Base-by-base conservation (phyloP, 2,888 invertebrate species). In the Drosophila suboccidentalis region DNA sequence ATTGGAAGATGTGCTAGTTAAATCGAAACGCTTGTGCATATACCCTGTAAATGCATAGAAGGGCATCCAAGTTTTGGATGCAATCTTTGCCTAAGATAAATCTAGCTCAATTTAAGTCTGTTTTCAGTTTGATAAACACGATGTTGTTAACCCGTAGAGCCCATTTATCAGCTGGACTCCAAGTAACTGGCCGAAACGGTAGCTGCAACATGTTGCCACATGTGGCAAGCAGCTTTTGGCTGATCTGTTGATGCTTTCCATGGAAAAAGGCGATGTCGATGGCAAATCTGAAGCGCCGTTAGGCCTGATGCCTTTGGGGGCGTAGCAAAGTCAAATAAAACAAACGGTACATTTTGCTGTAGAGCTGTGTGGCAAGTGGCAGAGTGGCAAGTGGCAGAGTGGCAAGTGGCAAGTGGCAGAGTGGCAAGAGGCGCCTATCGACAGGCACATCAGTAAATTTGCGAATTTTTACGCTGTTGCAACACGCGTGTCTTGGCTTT, bases 381-480 rank as follows among this genome's bases (percentile, higher is more conserved):
- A 55, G 39, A 43, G 75, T 17, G 73, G 72, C 67, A 57, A 43
- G 75, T 17, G 73, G 72, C 67, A 57, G 39, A 38, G 75, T 17
- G 51, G 58, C 55, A 51, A 59, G 57, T 39, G 72, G 72, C 67
- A 2, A 71, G 39, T 69, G 59, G 71, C 39, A 57, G 39, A 43
- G 75, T 17, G 55, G 61, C 55, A 51, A 59, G 57, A 46, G 73
- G 73, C 67, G 67, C 67, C 73, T 87, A 85, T 85, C 84, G 77
- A 77, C 84, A 62, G 68, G 36, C 65, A 71, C 65, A 89, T 89
- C 85, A 80, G 77, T 46, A 84, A 89, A 89, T 89, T 89, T 89
- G 89, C 82, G 82, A 79, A 89, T 75, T 89, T 87, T 89, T 79
- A 89, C 89, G 87, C 85, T 80, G 78, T 59, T 67, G 71, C 74